Conservation (phyloP, 2,888 invertebrate genomes). For the Leptinotarsa haldemani region DNA sequence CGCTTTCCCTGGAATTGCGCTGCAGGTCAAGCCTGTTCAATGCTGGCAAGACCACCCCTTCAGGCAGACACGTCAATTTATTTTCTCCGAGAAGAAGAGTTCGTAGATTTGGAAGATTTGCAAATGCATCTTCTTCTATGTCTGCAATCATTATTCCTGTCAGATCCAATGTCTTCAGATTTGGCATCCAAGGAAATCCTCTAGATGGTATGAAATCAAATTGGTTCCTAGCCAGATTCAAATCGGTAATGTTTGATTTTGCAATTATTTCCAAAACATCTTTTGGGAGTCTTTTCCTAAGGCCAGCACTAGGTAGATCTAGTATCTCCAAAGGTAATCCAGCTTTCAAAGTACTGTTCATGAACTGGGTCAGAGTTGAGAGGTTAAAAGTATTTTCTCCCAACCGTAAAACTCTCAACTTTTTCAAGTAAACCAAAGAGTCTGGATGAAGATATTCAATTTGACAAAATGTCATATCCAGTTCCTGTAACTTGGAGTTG, state of each 20-base stretch:
- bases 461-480: conserved; percentile 69
- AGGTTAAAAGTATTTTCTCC: conserved; percentile 70
- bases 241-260: conserved; percentile 66
- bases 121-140: conserved; percentile 68
- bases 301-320: conserved; percentile 69
- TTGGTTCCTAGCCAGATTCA: conserved; percentile 69
- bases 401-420: conserved; percentile 66
- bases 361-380: conserved; percentile 64
- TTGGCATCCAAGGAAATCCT: conserved; percentile 70
- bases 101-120: conserved; percentile 68
- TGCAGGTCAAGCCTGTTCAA: conserved; percentile 69
- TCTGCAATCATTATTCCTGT: conserved; percentile 67
- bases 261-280: conserved; percentile 68
- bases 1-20: conserved; percentile 65
- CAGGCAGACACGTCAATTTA: conserved; percentile 68
- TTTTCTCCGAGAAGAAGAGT: conserved; percentile 69
- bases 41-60: conserved; percentile 66
- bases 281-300: conserved; percentile 68
- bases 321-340: conserved; percentile 66
- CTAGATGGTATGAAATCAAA: conserved; percentile 69
- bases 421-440: conserved; percentile 66
- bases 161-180: conserved; percentile 70
- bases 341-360: conserved; percentile 61
- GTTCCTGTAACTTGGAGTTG: conserved; percentile 64
- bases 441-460: conserved; percentile 69